Base-by-base conservation (phyloP, 2,113 vertebrate genomes). In the Syrmaticus mikado region DNA sequence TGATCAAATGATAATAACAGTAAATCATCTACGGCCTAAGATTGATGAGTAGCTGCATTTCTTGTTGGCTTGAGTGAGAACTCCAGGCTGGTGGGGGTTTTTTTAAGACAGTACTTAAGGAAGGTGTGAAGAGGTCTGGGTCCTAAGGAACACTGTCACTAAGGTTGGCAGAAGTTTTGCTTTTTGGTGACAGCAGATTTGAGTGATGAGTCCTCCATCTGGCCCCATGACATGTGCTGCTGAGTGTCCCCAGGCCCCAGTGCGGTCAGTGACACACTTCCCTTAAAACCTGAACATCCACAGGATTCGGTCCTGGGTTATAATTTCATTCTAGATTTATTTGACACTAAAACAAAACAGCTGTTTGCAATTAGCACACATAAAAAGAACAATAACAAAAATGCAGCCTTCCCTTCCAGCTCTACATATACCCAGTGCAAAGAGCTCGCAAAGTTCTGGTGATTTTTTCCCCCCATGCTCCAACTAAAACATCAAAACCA, bases 301-400 rank as follows among this genome's bases (percentile, higher is more conserved):
- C 48, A 65, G 6, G 22, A 74, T 83, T n/a, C 13, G 18, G 48
- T 70, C 75, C 81, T 80, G 58, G 48, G 25, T 82, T 77, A 36
- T 60, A 27, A 1, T 85, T 88, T 91, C 81, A 45, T 72, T 86
- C 32, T 73, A 84, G 77, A 79, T 46, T 70, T 95, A 84, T 88
- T 87, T 78, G 81, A 93, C 45, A 38, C 87, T 92, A 91, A 94
- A 96, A 89, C 82, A 57, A 93, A 96, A n/a, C 95, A 96, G 93
- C 72, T 87, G 68, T 74, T 97, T 96, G 90, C 82, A 97, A 92
- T 97, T 94, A 94, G 79, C 94, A 92, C 38, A 87, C 95, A 96
- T 95, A 87, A 95, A 95, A 90, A 89, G 95, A 97, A 89, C 79
- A 87, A 87, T 82, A 86, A 95, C 80, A 85, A 72, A 91, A 96